Base-by-base conservation (phyloP, 2,113 vertebrate genomes). In the Otolemur garnettii region DNA sequence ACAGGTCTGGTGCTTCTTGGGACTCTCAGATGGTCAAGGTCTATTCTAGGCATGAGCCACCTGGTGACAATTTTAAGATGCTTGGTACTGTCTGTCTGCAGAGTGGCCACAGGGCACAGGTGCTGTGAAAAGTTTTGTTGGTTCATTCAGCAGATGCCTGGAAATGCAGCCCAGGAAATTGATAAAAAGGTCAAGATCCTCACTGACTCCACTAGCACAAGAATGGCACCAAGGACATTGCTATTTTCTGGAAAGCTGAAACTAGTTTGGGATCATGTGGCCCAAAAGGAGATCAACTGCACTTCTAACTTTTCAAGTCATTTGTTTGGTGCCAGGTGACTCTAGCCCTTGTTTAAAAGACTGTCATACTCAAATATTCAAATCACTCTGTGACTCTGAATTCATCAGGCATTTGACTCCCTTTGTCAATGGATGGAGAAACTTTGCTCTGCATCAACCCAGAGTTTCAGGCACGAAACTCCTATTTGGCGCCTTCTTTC, bases 111-210 rank as follows among this genome's bases (percentile, higher is more conserved):
- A 0, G 33, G 42, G 28, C 60, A 55, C 8, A 45, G 74, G n/a
- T 4, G 14, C 5, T 45, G 4, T 24, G 30, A 86, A 83, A 12
- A 35, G 18, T 71, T n/a, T 17, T 15, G 0, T 50, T 55, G 9
- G 4, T 86, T 66, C 19, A n/a, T 66, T 68, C 75, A 33, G 95
- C 24, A 93, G n/a, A 22, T 64, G 68, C 57, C 84, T 53, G 71
- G 55, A 89, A 86, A n/a, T 4, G 3, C 0, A 42, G 4, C 33
- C 17, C 15, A 38, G 68, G 75, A 83, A 53, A 62, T 4, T 75
- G 38, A 75, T 53, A 35, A 85, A 64, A 93, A 94, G 26, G 59
- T n/a, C n/a, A 72, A 93, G 59, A 50, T 33, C 38, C 28, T 91
- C 1, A 1, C 12, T 55, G 87, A 86, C 55, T 17, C 62, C 53